A percentile compares a stretch with the other conserved stretches of the same genome.
Evolutionary conservation across 1,140 invertebrate species (phyloP).

Genomic region (Carposina sasakii): DNA sequence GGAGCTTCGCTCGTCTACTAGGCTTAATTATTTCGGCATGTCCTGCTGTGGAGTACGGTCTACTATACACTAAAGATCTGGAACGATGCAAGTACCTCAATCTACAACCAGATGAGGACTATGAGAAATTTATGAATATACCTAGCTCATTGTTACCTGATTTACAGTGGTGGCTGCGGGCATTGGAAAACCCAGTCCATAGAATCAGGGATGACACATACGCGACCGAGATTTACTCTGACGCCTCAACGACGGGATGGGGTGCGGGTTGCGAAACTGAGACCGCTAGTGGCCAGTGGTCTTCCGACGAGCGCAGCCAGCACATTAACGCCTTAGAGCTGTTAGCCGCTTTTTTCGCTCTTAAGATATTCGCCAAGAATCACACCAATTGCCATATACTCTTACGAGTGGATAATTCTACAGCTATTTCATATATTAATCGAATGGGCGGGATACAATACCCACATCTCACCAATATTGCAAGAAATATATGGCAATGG

Average conservation of each 20-base stretch:
- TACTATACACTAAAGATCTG: slow-evolving; percentile 10
- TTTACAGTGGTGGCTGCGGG: slow-evolving; percentile 7
- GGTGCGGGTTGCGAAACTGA: slow-evolving; percentile 22
- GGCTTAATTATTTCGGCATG: slow-evolving; percentile 7
- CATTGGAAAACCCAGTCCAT: not conserved
- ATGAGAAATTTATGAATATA: slow-evolving; percentile 7
- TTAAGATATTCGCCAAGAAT: slow-evolving; percentile 13
- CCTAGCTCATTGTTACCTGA: not conserved
- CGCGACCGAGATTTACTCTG: slow-evolving; percentile 1
- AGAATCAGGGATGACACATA: not conserved
- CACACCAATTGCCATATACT: slow-evolving; percentile 16
- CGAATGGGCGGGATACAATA: slow-evolving; percentile 11
- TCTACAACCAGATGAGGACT: slow-evolving; percentile 4
- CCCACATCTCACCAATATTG: slow-evolving; percentile 8
- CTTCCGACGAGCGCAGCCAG: slow-evolving; percentile 8
- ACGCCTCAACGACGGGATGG: slow-evolving; percentile 28
- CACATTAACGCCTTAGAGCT: slow-evolving; percentile 16
- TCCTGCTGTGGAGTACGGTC: slow-evolving; percentile 10
- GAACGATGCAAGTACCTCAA: slow-evolving; percentile 9
- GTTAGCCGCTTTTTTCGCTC: slow-evolving; percentile 8
- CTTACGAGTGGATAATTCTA: slow-evolving; percentile 17
- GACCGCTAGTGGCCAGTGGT: slow-evolving; percentile 29
- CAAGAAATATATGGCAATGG: slow-evolving; percentile 14
- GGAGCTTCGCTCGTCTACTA: slow-evolving; percentile 3
- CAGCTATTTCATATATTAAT: slow-evolving; percentile 11